Conservation (phyloP, 2,797 vertebrate genomes). For the Hypotaenidia philippensis region DNA sequence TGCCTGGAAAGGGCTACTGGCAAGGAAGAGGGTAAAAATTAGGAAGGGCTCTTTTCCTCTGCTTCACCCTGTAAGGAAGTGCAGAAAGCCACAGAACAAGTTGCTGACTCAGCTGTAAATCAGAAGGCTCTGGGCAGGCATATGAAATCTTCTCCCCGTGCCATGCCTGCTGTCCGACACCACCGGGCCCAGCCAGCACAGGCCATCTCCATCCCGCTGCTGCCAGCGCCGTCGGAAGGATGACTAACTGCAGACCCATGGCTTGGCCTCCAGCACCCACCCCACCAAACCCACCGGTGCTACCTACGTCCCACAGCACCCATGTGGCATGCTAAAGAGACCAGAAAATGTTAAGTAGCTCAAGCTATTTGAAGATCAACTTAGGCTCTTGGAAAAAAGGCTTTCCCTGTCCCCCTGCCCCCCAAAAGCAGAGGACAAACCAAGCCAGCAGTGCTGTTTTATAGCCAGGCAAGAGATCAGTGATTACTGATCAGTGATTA, state of each 20-base stretch:
- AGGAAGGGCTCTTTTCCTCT: not conserved
- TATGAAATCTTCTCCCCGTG: accelerated
- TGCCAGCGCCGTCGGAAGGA: not conserved
- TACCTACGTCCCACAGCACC: not conserved
- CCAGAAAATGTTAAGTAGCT: not conserved
- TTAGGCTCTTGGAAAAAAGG: not conserved
- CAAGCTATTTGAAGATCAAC: not conserved
- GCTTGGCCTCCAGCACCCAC: not conserved
- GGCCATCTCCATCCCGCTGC: not conserved
- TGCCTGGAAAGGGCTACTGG: not conserved
- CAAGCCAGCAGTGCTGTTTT: not conserved
- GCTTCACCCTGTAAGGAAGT: not conserved
- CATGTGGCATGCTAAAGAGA: accelerated
- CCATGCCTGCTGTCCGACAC: accelerated
- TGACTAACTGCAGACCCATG: not conserved
- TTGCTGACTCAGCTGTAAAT: constrained; percentile 16
- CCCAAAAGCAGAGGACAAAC: not conserved
- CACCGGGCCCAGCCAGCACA: not conserved
- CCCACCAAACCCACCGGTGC: not conserved
- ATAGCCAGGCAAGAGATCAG: not conserved
- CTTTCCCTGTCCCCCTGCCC: not conserved
- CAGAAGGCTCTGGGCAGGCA: not conserved
- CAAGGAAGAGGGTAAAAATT: not conserved
- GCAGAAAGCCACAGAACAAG: not conserved
- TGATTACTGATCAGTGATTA: not conserved